Evolutionary conservation across 2,797 vertebrate genomes (phyloP), one percentile per base, ranked within the genome.

Genomic region (Oreortyx pictus): DNA sequence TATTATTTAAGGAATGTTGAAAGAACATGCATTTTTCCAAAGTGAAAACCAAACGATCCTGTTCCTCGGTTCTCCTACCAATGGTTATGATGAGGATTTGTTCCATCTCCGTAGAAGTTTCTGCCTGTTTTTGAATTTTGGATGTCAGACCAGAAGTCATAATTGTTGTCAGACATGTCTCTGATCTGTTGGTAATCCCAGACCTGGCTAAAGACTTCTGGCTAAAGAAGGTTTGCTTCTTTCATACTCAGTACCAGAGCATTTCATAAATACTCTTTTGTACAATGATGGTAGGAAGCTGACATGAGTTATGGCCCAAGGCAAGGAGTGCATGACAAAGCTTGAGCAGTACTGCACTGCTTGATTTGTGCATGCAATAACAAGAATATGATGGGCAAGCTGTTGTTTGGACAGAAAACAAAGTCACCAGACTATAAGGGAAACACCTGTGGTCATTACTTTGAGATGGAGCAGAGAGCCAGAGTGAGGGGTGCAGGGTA

Each of bases 21-120:
- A 76, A 89, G 19, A 82, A 71, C 8, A 6, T 57, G 23, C 61
- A 74, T 92, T 90, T 67, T 82, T 92, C 49, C n/a, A 62, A 86
- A 73, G 49, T 50, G 71, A 93, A 86, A 59, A 41, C 82, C 89
- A 93, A 15, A 95, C 71, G 41, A 86, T 84, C 82, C 82, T 84
- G 16, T 71, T 91, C 61, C 47, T 62, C 62, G 29, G 0, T 0
- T 35, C 43, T 91, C 89, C 64, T 82, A 23, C 29, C 25, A 86
- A 23, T 3, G 2, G 41, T 54, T 61, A 70, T 22, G 37, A 67
- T 50, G 25, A 88, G 13, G n/a, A 89, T 54, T 79, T 74, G 88
- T 88, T 86, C 44, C 88, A 74, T 78, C 60, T 24, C 33, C 54
- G 33, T 39, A 86, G 61, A 94, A 65, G 16, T 43, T 88, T 91